Conservation (phyloP, 2,113 vertebrate species). For the Eleginops maclovinus region DNA sequence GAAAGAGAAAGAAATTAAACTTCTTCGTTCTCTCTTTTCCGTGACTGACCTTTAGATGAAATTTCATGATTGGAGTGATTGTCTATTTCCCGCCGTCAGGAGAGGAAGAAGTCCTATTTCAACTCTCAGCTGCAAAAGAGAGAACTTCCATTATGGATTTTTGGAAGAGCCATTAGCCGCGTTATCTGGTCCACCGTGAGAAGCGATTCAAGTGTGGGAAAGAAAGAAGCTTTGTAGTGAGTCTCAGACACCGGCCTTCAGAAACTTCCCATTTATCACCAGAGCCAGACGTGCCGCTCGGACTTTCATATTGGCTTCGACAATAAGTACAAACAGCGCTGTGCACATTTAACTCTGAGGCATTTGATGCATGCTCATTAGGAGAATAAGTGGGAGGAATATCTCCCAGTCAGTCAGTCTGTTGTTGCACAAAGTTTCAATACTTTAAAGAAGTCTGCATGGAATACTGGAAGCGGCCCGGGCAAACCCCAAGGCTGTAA, state of each 20-base stretch:
- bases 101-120: slow-evolving; percentile 3
- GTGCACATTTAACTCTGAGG: background rate
- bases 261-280: slow-evolving; percentile 19
- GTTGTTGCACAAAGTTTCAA: too few species aligned
- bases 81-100: slow-evolving; percentile 12
- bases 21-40: background rate
- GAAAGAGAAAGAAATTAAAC: background rate
- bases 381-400: too few species aligned
- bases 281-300: background rate
- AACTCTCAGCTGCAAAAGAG: slow-evolving; percentile 27
- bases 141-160: slow-evolving; percentile 41
- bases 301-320: background rate
- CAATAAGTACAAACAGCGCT: background rate
- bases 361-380: background rate
- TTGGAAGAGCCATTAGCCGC: slow-evolving; percentile 38
- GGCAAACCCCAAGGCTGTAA: too few species aligned
- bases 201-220: slow-evolving; percentile 20
- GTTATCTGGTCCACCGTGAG: slow-evolving; percentile 26
- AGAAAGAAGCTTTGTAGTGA: slow-evolving; percentile 45
- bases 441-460: too few species aligned
- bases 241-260: slow-evolving; percentile 17
- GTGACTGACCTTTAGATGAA: slow-evolving; percentile 35
- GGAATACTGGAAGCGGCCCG: too few species aligned
- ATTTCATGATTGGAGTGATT: background rate
- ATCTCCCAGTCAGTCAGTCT: too few species aligned